A percentile compares a stretch with the other conserved stretches of the same genome.
These are phyloP conservation scores for Brachymystax lenok DNA, from an alignment of 2,797 vertebrate species.

Conservation along the genomic window DNA sequence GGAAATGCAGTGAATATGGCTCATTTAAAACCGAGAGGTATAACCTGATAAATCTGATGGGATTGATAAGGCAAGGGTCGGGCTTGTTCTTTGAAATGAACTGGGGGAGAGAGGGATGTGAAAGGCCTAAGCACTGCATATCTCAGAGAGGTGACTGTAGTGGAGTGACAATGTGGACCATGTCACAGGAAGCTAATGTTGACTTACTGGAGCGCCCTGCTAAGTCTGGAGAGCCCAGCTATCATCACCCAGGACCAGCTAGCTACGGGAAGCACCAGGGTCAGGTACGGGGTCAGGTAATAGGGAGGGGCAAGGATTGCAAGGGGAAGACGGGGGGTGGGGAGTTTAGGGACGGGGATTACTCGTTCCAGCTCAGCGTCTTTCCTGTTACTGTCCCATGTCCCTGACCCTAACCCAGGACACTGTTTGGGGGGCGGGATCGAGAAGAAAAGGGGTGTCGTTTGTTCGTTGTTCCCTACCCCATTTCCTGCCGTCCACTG, in stretches of 20 bases:
- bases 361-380: not conserved
- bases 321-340: not conserved
- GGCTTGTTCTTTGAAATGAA: not conserved
- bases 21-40: slow-evolving; percentile 66
- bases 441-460: slow-evolving; percentile 58
- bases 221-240: not conserved
- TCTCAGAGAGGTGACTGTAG: not conserved
- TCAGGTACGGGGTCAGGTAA: slow-evolving; percentile 12
- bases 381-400: slow-evolving; percentile 43
- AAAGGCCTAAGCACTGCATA: not conserved
- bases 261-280: not conserved
- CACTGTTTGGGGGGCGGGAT: slow-evolving; percentile 34
- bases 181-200: not conserved
- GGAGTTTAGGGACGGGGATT: not conserved
- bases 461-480: slow-evolving; percentile 66
- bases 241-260: not conserved
- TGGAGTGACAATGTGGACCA: not conserved
- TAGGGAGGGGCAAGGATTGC: not conserved
- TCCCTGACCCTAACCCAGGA: slow-evolving; percentile 38
- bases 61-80: slow-evolving; percentile 53
- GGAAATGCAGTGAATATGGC: slow-evolving; percentile 64
- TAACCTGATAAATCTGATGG: slow-evolving; percentile 57
- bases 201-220: not conserved
- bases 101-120: not conserved
- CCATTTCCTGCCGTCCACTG: slow-evolving; percentile 93